phyloP scores from a whole-genome alignment of 2,113 vertebrate genomes.

The Cynoglossus semilaevis region DNA sequence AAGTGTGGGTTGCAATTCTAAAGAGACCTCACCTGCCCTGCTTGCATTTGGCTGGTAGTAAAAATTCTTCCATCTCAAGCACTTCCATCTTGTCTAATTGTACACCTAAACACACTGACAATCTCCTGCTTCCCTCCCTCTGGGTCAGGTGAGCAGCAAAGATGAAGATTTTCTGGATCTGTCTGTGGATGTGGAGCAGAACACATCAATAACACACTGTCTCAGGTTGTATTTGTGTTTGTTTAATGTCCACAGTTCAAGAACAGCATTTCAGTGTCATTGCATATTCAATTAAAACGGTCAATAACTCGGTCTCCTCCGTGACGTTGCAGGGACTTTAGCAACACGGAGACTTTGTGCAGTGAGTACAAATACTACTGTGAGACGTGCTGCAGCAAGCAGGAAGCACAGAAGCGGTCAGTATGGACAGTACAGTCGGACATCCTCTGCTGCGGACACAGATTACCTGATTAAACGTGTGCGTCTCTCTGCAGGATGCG shows the following conservation, averaged over 20 bases:
- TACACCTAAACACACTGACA: too few species aligned
- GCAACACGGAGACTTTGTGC: conserved; percentile 96
- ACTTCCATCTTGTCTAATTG: too few species aligned
- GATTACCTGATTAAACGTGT: background rate
- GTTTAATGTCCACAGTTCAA: background rate
- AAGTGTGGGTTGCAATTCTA: too few species aligned
- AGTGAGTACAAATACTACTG: conserved; percentile 99
- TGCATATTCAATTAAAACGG: background rate
- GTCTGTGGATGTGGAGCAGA: conserved; percentile 97
- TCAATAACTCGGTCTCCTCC: conserved; percentile 29
- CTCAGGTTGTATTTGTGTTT: conserved; percentile 81
- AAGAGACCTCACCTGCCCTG: too few species aligned
- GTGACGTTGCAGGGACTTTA: conserved; percentile 86
- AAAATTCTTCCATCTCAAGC: too few species aligned
- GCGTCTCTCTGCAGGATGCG: conserved; percentile 82
- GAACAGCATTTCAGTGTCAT: too few species aligned
- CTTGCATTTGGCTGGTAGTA: too few species aligned
- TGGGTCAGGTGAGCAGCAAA: conserved; percentile 94
- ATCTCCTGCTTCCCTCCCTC: conserved; percentile 22
- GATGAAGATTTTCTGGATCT: conserved; percentile 99
- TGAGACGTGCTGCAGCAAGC: conserved; percentile 97
- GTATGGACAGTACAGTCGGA: conserved; percentile 19
- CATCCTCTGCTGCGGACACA: background rate
- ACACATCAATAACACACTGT: conserved; percentile 97
- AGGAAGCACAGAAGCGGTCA: conserved; percentile 96